phyloP scores from a whole-genome alignment of 2,113 vertebrate species.

The Poeciliopsis occidentalis region DNA sequence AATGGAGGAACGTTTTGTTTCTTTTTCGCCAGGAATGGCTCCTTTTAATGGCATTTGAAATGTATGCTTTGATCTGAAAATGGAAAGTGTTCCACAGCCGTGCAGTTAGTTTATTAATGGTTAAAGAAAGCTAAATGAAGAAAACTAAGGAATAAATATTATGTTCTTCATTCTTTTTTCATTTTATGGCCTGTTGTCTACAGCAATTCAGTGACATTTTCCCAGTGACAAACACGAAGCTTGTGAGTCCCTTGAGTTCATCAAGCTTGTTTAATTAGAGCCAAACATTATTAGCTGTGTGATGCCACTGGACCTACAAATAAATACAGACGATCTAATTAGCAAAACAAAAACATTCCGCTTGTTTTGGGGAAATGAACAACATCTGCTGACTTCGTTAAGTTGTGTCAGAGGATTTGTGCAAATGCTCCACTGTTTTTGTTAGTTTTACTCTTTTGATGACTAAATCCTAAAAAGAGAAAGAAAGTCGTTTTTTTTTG shows the following conservation, averaged over 20 bases:
- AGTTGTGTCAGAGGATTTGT: not conserved
- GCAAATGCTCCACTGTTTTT: not conserved
- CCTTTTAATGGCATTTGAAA: not conserved
- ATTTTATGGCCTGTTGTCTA: not conserved
- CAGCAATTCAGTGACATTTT: not conserved
- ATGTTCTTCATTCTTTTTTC: not conserved
- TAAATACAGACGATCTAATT: not conserved
- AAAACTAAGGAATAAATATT: not conserved
- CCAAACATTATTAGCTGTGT: not conserved
- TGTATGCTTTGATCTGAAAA: not conserved
- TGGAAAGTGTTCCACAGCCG: not conserved
- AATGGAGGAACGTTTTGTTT: not conserved
- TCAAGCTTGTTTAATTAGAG: not conserved
- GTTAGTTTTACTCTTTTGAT: not conserved
- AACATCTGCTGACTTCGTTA: not conserved
- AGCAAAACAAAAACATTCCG: not conserved
- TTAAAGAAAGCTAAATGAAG: not conserved
- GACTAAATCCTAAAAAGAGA: too few relatives aligned
- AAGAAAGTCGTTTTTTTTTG: too few relatives aligned
- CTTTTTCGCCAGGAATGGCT: not conserved
- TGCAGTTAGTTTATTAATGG: not conserved
- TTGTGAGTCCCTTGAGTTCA: not conserved
- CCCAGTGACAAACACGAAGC: not conserved
- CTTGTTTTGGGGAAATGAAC: not conserved
- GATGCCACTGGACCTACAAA: not conserved